These are phyloP conservation scores for Pteronura brasiliensis DNA, from an alignment of 2,113 vertebrate genomes.

Conservation along the genomic window DNA sequence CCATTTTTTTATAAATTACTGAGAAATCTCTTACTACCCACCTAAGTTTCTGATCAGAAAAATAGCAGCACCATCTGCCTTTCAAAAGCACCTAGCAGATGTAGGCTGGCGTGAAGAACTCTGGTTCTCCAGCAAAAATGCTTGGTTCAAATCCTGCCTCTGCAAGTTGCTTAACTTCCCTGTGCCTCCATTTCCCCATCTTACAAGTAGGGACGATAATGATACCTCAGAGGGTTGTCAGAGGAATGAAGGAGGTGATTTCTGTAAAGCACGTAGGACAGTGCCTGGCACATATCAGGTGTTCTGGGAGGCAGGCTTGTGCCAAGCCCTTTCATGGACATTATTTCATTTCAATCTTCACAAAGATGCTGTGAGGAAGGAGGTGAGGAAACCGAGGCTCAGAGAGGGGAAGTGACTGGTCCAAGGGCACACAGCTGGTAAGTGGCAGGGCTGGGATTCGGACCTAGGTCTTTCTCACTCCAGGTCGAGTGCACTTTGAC, in stretches of 20 bases:
- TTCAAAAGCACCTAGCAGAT: background rate
- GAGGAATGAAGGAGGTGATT: conserved; percentile 14
- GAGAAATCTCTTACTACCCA: background rate
- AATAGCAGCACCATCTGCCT: background rate
- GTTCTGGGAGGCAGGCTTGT: conserved; percentile 63
- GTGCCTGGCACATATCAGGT: background rate
- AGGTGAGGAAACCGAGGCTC: conserved; percentile 72
- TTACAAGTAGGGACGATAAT: background rate
- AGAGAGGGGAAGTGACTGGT: conserved; percentile 70
- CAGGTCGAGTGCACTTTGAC: conserved; percentile 17
- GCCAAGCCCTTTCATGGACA: conserved; percentile 62
- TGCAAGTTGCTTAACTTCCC: conserved; percentile 8
- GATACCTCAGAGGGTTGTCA: background rate
- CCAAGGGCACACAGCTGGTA: conserved; percentile 69
- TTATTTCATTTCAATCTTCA: conserved; percentile 76
- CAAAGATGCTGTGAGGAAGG: conserved; percentile 76
- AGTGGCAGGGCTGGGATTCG: conserved; percentile 67
- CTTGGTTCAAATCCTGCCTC: background rate
- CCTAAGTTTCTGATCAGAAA: background rate
- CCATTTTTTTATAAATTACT: conserved; percentile 13
- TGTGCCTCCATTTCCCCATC: background rate
- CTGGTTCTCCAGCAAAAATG: background rate
- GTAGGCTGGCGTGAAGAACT: background rate
- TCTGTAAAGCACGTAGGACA: background rate
- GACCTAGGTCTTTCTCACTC: conserved; percentile 56